Evolutionary conservation across 2,113 vertebrate genomes (phyloP).

Genomic region (Calyptommatus sinebrachiatus): DNA sequence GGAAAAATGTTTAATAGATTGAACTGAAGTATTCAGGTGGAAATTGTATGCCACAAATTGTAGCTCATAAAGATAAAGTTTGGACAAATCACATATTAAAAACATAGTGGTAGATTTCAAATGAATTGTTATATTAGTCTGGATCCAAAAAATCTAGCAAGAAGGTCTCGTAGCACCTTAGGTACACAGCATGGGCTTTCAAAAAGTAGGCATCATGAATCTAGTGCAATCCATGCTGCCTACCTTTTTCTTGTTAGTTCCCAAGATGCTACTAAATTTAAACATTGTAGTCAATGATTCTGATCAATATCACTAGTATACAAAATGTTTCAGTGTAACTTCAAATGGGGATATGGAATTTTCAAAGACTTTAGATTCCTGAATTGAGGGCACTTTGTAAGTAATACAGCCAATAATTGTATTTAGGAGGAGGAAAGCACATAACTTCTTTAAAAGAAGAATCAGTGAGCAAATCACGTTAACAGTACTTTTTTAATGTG

Average conservation of each 20-base stretch:
- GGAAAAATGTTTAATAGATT: not conserved
- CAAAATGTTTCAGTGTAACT: not conserved
- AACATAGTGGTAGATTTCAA: too few relatives aligned
- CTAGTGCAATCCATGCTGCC: too few relatives aligned
- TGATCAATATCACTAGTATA: not conserved
- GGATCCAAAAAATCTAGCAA: too few relatives aligned
- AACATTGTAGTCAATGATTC: too few relatives aligned
- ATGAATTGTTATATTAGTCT: too few relatives aligned
- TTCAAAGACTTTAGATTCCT: too few relatives aligned
- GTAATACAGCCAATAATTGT: not conserved
- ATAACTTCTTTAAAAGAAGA: not conserved
- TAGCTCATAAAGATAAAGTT: not conserved
- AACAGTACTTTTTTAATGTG: not conserved
- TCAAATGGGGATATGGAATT: too few relatives aligned
- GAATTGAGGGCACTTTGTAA: not conserved
- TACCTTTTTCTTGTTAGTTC: too few relatives aligned
- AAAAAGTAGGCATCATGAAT: too few relatives aligned
- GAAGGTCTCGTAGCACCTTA: too few relatives aligned
- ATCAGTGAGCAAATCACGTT: not conserved
- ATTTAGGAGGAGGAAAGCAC: not conserved
- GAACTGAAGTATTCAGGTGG: not conserved
- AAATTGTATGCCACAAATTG: not conserved
- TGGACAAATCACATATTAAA: not conserved
- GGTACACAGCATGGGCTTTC: too few relatives aligned
- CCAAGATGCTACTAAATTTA: too few relatives aligned